These are phyloP conservation scores for Drosophila insularis DNA, from an alignment of 1,140 invertebrate species.

Conservation along the genomic window DNA sequence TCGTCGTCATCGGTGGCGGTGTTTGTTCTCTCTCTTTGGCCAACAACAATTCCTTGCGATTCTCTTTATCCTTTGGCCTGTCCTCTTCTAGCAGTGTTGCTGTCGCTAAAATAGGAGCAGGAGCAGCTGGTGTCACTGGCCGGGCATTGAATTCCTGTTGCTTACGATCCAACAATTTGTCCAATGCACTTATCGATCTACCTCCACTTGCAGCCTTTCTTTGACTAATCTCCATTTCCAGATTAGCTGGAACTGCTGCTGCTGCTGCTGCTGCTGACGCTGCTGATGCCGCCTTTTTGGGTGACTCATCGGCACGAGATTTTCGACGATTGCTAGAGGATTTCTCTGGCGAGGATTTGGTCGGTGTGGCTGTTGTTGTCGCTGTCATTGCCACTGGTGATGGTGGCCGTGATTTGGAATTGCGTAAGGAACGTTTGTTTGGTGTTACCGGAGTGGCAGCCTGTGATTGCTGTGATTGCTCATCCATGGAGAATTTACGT, in stretches of 20 bases:
- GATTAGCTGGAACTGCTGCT: conserved; percentile 23
- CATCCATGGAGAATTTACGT: conserved; percentile 59
- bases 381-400: conserved; percentile 23
- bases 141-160: conserved; percentile 66
- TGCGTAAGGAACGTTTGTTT: conserved; percentile 62
- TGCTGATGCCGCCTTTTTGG: conserved; percentile 50
- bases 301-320: conserved; percentile 56
- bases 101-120: background rate
- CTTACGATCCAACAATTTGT: conserved; percentile 73
- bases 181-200: conserved; percentile 54
- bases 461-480: conserved; percentile 12
- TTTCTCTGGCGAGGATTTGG: conserved; percentile 47
- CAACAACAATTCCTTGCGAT: background rate
- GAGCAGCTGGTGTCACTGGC: background rate
- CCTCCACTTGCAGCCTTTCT: conserved; percentile 70
- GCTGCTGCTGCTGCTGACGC: conserved; percentile 37
- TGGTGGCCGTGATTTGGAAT: conserved; percentile 66
- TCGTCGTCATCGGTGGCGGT: background rate
- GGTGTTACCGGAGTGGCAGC: conserved; percentile 14
- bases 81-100: conserved; percentile 1
- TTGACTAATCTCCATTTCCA: conserved; percentile 74
- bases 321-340: conserved; percentile 35
- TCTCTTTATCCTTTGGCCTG: background rate
- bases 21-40: background rate
- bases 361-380: background rate